phyloP scores from a whole-genome alignment of 2,888 invertebrate species.

The Elegia similella region DNA sequence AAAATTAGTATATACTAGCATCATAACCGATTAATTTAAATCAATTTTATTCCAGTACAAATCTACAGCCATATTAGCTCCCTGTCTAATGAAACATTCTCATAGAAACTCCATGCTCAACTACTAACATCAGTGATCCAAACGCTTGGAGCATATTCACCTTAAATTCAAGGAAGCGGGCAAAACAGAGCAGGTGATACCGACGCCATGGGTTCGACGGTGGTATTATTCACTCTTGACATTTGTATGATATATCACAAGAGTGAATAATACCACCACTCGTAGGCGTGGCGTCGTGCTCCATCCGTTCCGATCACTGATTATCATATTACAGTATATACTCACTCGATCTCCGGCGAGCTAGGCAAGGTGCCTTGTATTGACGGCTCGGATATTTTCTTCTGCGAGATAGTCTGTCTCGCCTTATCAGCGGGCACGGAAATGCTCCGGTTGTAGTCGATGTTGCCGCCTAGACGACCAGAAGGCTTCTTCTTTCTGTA shows the following conservation, averaged over 20 bases:
- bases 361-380: constrained; percentile 83
- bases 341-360: constrained; percentile 88
- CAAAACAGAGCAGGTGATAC: no score
- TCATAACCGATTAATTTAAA: neutral
- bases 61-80: neutral
- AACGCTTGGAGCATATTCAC: no score
- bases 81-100: constrained; percentile 3
- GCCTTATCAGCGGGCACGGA: constrained; percentile 92
- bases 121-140: neutral
- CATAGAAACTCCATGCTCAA: constrained; percentile 6
- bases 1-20: neutral
- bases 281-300: no score
- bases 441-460: constrained; percentile 92
- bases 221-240: no score
- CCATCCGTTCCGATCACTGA: neutral
- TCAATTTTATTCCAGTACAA: neutral
- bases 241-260: no score
- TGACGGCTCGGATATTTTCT: constrained; percentile 78
- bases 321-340: constrained; percentile 19
- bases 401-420: constrained; percentile 56
- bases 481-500: constrained; percentile 88
- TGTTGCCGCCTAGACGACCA: constrained; percentile 78
- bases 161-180: no score
- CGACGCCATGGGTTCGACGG: no score
- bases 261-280: no score